These are phyloP conservation scores for Resseliella maxima DNA, from an alignment of 2,888 invertebrate species.

Conservation along the genomic window DNA sequence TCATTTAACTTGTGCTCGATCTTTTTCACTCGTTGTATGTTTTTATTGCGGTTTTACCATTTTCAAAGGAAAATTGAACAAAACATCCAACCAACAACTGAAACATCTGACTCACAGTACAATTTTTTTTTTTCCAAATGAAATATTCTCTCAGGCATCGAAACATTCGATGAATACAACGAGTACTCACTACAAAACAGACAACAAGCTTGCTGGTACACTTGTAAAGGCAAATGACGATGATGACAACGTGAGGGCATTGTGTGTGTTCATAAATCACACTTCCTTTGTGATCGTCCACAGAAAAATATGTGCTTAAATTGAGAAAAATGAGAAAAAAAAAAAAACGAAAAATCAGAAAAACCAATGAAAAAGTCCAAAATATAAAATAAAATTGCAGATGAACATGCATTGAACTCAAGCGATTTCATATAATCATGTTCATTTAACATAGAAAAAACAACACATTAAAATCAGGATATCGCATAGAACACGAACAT, in stretches of 20 bases:
- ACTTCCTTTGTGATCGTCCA: conserved; percentile 40
- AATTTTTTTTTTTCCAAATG: conserved; percentile 16
- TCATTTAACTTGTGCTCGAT: not conserved
- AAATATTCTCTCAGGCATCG: conserved; percentile 20
- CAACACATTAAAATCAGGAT: not conserved
- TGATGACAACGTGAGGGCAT: conserved; percentile 55
- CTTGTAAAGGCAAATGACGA: conserved; percentile 38
- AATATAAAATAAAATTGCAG: not conserved
- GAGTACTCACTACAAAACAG: not conserved
- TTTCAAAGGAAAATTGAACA: not conserved
- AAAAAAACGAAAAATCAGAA: not conserved
- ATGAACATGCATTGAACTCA: not conserved
- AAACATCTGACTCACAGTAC: conserved; percentile 12
- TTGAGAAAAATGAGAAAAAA: not conserved
- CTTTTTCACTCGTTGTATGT: not conserved
- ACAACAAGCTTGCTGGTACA: too few species aligned
- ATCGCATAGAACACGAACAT: not conserved
- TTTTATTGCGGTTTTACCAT: conserved; percentile 17
- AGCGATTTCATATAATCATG: conserved; percentile 8
- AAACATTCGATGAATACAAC: not conserved
- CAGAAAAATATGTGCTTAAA: not conserved
- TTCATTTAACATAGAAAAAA: not conserved
- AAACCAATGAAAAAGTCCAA: not conserved
- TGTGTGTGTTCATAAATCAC: conserved; percentile 57
- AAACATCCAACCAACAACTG: not conserved